These are phyloP conservation scores for Parazoanthus swiftii DNA, from an alignment of 92 coral and sea anemone genomes.

Conservation along the genomic window DNA sequence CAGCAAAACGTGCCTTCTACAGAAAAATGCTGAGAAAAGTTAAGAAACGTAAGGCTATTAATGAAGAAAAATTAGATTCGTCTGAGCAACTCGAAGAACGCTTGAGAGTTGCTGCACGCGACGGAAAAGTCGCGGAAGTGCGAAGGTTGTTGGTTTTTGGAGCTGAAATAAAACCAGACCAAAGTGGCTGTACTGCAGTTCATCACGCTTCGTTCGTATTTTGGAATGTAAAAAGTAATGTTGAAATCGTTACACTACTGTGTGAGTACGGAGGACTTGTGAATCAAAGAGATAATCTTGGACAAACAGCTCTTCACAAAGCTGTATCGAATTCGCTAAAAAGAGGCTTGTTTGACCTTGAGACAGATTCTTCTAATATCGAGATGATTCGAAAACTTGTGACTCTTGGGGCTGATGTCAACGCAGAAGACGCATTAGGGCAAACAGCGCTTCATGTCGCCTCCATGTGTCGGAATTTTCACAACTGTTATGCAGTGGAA, in stretches of 20 bases:
- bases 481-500: constrained; percentile 1
- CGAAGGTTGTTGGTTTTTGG: constrained; percentile 18
- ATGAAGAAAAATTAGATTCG: not conserved
- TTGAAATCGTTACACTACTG: not conserved
- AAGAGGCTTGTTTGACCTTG: constrained; percentile 22
- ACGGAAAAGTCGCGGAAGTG: constrained; percentile 26
- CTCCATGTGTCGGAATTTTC: constrained; percentile 28
- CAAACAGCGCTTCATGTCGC: constrained; percentile 38
- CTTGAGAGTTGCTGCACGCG: constrained; percentile 20
- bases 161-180: constrained; percentile 17
- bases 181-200: constrained; percentile 25
- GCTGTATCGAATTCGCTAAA: constrained; percentile 23
- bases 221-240: constrained; percentile 26
- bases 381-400: constrained; percentile 4
- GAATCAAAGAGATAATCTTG: constrained; percentile 7
- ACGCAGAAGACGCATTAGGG: constrained; percentile 14
- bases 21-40: constrained; percentile 22
- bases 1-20: constrained; percentile 22
- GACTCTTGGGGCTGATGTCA: constrained; percentile 21
- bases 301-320: constrained; percentile 25
- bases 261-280: constrained; percentile 12
- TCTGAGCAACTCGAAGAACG: constrained; percentile 20
- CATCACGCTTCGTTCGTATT: constrained; percentile 25
- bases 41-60: not conserved
- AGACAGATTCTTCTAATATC: constrained; percentile 12